A percentile compares a stretch with the other conserved stretches of the same genome.
Conservation (phyloP, 1,140 invertebrate genomes). For the Heliconius himera region DNA sequence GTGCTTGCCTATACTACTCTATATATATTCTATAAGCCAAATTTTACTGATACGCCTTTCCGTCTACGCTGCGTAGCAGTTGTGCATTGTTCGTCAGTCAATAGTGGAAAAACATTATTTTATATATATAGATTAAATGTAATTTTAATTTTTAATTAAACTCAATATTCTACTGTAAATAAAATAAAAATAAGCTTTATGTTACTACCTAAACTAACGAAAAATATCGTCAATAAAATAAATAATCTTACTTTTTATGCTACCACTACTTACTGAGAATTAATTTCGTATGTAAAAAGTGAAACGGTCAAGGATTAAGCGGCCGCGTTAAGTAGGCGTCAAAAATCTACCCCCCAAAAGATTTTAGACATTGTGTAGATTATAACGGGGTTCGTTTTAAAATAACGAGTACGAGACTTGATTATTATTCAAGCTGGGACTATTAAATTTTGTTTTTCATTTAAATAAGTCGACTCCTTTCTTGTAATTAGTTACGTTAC, state of each 20-base stretch:
- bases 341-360: conserved; percentile 40
- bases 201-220: too few species aligned
- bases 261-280: conserved; percentile 52
- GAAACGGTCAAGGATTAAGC: conserved; percentile 51
- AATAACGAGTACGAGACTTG: conserved; percentile 1
- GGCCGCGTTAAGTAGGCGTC: conserved; percentile 43
- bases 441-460: conserved; percentile 13
- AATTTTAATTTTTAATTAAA: too few species aligned
- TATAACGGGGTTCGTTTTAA: background rate
- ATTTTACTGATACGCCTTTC: too few species aligned
- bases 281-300: conserved; percentile 63
- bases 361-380: conserved; percentile 25
- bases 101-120: too few species aligned
- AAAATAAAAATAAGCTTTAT: too few species aligned
- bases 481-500: conserved; percentile 8
- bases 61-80: too few species aligned
- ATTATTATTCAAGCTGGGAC: conserved; percentile 7
- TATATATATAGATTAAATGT: too few species aligned
- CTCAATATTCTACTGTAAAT: too few species aligned
- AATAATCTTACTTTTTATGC: conserved; percentile 34
- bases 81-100: too few species aligned
- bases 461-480: conserved; percentile 9
- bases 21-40: too few species aligned
- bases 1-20: too few species aligned
- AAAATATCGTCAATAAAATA: too few species aligned